Conservation (phyloP, 2,797 vertebrate species). For the Gadopsis marmoratus region DNA sequence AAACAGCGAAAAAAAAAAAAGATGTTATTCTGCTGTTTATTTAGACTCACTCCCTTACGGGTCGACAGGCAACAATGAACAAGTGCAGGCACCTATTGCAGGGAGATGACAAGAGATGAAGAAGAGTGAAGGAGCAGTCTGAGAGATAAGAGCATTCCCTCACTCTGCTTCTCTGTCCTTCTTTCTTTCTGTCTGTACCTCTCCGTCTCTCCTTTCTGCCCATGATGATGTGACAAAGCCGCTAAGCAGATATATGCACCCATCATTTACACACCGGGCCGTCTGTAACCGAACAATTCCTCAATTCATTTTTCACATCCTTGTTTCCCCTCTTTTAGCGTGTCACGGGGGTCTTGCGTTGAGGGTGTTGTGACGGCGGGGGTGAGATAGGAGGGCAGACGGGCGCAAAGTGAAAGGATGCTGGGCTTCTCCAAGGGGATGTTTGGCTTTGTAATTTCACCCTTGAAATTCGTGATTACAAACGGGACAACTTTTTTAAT, state of each 20-base stretch:
- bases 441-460: conserved; percentile 98
- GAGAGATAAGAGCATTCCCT: conserved; percentile 70
- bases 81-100: conserved; percentile 73
- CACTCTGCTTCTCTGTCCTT: conserved; percentile 47
- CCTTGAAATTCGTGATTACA: conserved; percentile 99
- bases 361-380: conserved; percentile 67
- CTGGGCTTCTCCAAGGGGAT: conserved; percentile 85
- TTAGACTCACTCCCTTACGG: conserved; percentile 69
- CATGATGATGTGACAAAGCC: conserved; percentile 75
- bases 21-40: conserved; percentile 73
- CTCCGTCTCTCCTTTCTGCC: conserved; percentile 32
- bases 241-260: conserved; percentile 72
- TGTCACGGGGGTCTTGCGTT: conserved; percentile 64
- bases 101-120: conserved; percentile 78
- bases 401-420: conserved; percentile 76
- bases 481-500: conserved; percentile 99
- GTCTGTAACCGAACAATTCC: conserved; percentile 82
- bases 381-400: conserved; percentile 81
- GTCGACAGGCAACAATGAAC: conserved; percentile 74
- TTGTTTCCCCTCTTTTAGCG: conserved; percentile 72
- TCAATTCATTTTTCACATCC: conserved; percentile 86
- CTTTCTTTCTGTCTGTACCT: conserved; percentile 44
- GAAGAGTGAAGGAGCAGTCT: conserved; percentile 71
- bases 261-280: conserved; percentile 78
- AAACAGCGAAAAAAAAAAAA: conserved; percentile 63